Evolutionary conservation across 2,797 vertebrate species (phyloP).

Genomic region (Semaprochilodus insignis): DNA sequence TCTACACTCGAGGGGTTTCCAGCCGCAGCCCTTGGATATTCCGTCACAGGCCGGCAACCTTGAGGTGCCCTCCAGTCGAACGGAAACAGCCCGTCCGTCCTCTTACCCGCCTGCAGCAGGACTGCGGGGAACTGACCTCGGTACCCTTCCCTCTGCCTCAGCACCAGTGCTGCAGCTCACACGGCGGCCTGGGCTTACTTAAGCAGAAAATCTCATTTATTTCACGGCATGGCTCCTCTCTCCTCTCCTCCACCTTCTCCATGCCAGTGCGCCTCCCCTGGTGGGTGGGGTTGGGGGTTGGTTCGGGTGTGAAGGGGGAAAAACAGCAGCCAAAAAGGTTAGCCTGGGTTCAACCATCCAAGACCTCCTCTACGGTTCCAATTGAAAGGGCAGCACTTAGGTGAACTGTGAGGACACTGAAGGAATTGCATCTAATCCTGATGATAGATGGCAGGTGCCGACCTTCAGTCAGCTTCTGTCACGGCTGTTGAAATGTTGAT

Average conservation of each 20-base stretch:
- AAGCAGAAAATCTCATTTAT: slow-evolving; percentile 58
- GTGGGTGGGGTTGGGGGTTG: neutral
- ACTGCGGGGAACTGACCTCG: slow-evolving; percentile 31
- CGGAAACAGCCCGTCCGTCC: neutral
- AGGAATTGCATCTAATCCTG: slow-evolving; percentile 31
- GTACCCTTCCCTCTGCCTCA: neutral
- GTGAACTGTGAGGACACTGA: slow-evolving; percentile 8
- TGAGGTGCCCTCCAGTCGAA: slow-evolving; percentile 5
- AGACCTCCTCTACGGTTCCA: slow-evolving; percentile 12
- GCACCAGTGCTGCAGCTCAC: slow-evolving; percentile 15
- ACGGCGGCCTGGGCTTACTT: slow-evolving; percentile 37
- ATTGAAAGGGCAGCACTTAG: slow-evolving; percentile 5
- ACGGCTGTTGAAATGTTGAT: slow-evolving; percentile 29
- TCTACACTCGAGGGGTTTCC: neutral
- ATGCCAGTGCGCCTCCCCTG: neutral
- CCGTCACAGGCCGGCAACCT: slow-evolving; percentile 2
- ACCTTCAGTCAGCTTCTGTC: slow-evolving; percentile 67
- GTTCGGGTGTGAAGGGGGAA: neutral
- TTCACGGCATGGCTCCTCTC: slow-evolving; percentile 21
- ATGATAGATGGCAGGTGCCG: slow-evolving; percentile 44
- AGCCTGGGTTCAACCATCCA: slow-evolving; percentile 6
- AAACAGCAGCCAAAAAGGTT: slow-evolving; percentile 23
- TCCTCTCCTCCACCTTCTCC: slow-evolving; percentile 20
- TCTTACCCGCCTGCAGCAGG: neutral
- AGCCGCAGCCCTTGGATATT: neutral